phyloP scores from a whole-genome alignment of 2,797 vertebrate genomes.

The Loris lydekkerianus region DNA sequence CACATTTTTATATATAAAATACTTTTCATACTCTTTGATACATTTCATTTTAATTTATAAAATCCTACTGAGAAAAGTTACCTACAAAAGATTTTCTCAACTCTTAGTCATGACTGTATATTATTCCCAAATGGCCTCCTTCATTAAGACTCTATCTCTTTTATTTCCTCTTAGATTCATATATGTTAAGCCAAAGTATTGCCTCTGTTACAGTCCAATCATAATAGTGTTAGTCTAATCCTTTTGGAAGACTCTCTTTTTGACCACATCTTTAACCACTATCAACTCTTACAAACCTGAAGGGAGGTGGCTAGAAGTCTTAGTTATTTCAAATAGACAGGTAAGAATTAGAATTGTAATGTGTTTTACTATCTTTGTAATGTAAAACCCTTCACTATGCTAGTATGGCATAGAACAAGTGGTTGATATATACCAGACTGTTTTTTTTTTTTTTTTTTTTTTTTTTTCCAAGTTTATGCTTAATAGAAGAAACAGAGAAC shows the following conservation, averaged over 20 bases:
- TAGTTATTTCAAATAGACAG: neutral
- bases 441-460: slow-evolving; percentile 65
- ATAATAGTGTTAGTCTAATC: neutral
- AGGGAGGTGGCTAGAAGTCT: neutral
- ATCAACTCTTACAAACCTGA: neutral
- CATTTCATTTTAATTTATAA: neutral
- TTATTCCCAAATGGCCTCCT: neutral
- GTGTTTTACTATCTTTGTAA: neutral
- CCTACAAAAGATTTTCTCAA: neutral
- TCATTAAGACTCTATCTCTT: neutral
- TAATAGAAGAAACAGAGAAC: slow-evolving; percentile 6
- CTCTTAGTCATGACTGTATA: neutral
- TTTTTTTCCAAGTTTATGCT: neutral
- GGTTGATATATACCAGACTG: neutral
- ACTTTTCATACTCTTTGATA: neutral
- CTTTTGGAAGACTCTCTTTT: neutral
- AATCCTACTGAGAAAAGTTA: neutral
- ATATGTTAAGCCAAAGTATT: neutral
- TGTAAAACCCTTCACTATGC: neutral
- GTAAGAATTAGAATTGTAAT: neutral
- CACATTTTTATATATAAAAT: neutral
- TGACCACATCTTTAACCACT: neutral
- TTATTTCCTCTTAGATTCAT: neutral
- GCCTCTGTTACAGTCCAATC: neutral
- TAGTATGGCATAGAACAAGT: neutral